Evolutionary conservation across 2,797 vertebrate genomes (phyloP).

Genomic region (Ciconia nigra): DNA sequence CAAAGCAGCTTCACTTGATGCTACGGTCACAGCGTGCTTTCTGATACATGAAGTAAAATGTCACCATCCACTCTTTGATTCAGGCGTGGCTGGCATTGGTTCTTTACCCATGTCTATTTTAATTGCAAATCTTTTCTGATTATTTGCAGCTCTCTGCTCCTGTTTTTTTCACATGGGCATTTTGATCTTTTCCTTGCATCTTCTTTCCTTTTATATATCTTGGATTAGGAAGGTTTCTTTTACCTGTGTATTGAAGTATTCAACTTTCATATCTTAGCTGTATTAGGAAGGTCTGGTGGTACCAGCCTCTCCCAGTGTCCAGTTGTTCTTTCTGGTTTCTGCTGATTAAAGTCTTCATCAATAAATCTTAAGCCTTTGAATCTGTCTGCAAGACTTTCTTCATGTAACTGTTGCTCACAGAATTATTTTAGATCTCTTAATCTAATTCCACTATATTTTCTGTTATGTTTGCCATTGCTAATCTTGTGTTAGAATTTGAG

Average conservation of each 20-base stretch:
- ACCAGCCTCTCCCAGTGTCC: neutral
- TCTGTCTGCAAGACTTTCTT: neutral
- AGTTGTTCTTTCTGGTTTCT: neutral
- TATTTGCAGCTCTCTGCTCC: neutral
- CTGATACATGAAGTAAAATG: fast-evolving
- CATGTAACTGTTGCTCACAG: neutral
- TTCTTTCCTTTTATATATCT: neutral
- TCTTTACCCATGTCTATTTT: fast-evolving
- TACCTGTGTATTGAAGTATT: neutral
- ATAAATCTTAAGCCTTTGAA: neutral
- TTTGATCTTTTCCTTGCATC: neutral
- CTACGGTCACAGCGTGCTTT: neutral
- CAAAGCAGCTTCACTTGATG: neutral
- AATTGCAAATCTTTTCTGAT: neutral
- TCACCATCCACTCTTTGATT: neutral
- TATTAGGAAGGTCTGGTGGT: neutral
- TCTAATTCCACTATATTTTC: neutral
- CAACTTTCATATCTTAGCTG: neutral
- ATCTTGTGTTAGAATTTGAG: neutral
- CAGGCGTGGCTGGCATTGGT: neutral
- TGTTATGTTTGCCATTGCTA: neutral
- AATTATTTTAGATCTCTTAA: neutral
- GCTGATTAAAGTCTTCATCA: neutral
- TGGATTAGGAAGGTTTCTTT: neutral
- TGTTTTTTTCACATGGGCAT: neutral